phyloP scores from a whole-genome alignment of 2,888 invertebrate species.

The Rugalucina vietnamica region DNA sequence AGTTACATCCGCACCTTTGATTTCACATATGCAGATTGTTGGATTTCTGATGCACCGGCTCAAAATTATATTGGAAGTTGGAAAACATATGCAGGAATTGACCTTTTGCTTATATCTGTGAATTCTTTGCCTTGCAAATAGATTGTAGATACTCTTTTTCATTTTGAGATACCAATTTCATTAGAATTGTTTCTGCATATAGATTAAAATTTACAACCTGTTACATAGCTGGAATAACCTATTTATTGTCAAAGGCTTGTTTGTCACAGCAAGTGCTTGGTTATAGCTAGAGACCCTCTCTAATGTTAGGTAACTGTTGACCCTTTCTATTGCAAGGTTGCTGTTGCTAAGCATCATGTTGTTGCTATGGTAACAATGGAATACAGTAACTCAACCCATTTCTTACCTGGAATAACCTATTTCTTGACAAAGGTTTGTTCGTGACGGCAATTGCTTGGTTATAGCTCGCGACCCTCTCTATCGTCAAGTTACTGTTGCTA shows the following conservation, averaged over 20 bases:
- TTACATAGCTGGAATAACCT: constrained; percentile 88
- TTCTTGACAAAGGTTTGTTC: constrained; percentile 87
- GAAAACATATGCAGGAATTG: too few relatives aligned
- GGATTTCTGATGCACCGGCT: too few relatives aligned
- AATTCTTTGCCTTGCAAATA: not conserved
- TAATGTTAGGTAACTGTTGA: too few relatives aligned
- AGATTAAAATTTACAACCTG: too few relatives aligned
- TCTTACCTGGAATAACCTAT: constrained; percentile 89
- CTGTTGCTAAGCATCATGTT: constrained; percentile 90
- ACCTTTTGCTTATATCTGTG: too few relatives aligned
- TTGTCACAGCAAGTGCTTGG: constrained; percentile 90
- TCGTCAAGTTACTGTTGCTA: constrained; percentile 87
- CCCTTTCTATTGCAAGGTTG: constrained; percentile 88
- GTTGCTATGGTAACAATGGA: constrained; percentile 92
- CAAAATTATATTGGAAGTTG: too few relatives aligned
- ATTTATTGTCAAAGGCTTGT: constrained; percentile 88
- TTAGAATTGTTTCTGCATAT: too few relatives aligned
- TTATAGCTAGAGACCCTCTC: constrained; percentile 92
- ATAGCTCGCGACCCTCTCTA: constrained; percentile 91
- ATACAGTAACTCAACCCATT: constrained; percentile 74
- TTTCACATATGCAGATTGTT: too few relatives aligned
- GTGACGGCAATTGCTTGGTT: constrained; percentile 92
- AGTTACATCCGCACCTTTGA: too few relatives aligned
- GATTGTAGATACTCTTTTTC: too few relatives aligned
- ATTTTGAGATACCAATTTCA: too few relatives aligned